Evolutionary conservation across 2,797 vertebrate genomes (phyloP).

Genomic region (Scyliorhinus canicula): DNA sequence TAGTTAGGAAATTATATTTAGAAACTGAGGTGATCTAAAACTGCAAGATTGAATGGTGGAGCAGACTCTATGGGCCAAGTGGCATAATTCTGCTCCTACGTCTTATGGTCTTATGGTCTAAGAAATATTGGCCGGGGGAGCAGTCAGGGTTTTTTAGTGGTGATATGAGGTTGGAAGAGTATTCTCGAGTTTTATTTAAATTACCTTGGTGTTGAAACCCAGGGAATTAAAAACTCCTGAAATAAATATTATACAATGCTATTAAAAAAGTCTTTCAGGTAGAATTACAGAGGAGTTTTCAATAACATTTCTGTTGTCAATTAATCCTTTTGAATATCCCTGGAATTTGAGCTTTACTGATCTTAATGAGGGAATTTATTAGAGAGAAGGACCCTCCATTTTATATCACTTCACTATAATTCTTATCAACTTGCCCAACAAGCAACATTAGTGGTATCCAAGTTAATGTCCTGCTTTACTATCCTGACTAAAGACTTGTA

Average conservation of each 20-base stretch:
- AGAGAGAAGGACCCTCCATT: not conserved
- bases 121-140: not conserved
- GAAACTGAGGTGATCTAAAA: not conserved
- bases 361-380: not conserved
- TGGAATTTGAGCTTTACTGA: not conserved
- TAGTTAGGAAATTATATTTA: not conserved
- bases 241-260: not conserved
- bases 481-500: not conserved
- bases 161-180: not conserved
- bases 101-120: too few relatives aligned
- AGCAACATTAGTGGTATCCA: not conserved
- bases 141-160: not conserved
- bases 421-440: not conserved
- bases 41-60: too few relatives aligned
- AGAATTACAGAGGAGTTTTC: not conserved
- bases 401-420: too few relatives aligned
- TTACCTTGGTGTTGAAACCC: not conserved
- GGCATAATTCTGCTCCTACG: too few relatives aligned
- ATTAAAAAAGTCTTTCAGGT: not conserved
- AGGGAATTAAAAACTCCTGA: not conserved
- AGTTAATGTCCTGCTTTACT: not conserved
- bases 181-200: not conserved
- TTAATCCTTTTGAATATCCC: not conserved
- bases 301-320: too few relatives aligned
- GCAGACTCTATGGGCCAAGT: too few relatives aligned